Evolutionary conservation across 2,113 vertebrate genomes (phyloP).

Genomic region (Eclectus roratus): DNA sequence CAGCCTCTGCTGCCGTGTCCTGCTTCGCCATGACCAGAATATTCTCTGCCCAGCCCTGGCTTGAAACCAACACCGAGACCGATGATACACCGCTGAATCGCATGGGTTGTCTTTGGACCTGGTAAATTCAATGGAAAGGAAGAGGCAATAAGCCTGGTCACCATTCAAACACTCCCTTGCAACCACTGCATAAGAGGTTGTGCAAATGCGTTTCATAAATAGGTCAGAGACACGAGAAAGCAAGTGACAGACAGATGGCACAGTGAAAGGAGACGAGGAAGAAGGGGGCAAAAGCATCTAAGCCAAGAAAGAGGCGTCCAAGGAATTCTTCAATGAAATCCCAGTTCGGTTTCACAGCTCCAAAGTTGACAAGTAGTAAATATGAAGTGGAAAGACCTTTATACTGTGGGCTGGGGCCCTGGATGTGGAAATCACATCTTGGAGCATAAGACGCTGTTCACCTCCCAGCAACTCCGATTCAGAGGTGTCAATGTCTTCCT

Average conservation of each 20-base stretch:
- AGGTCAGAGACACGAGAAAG: conserved; percentile 26
- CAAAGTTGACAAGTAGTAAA: neutral
- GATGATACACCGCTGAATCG: accelerated
- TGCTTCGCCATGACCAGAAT: neutral
- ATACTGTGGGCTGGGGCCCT: accelerated
- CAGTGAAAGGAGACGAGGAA: neutral
- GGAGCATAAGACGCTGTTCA: neutral
- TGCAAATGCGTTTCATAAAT: neutral
- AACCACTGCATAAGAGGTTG: neutral
- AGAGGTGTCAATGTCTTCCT: neutral
- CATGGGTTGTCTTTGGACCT: accelerated
- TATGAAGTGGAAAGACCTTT: neutral
- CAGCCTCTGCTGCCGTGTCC: neutral
- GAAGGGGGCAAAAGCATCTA: neutral
- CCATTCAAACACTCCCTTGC: neutral
- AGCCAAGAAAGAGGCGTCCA: neutral
- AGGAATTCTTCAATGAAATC: neutral
- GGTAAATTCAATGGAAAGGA: neutral
- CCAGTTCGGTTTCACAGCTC: neutral
- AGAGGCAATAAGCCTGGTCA: neutral
- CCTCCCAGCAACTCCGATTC: neutral
- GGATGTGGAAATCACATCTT: neutral
- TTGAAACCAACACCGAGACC: accelerated
- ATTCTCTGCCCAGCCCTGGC: neutral
- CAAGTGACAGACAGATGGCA: conserved; percentile 32